phyloP scores from a whole-genome alignment of 2,113 vertebrate genomes.

The Mesembrinibis cayennensis region DNA sequence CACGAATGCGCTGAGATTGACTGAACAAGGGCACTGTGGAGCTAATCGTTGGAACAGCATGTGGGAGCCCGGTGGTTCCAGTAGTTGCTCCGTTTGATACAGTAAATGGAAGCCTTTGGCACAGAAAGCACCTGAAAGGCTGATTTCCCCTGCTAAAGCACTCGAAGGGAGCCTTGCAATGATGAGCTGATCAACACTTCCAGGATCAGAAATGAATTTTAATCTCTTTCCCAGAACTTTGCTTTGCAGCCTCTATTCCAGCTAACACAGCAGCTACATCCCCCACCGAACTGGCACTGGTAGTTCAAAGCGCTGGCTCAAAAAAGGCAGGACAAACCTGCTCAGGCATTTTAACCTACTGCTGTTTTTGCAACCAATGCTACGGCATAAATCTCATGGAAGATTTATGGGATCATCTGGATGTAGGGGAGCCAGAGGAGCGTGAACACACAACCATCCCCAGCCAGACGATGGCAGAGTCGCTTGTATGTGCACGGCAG shows the following conservation, averaged over 20 bases:
- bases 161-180: constrained; percentile 49
- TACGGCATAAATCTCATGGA: constrained; percentile 32
- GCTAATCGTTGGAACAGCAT: constrained; percentile 29
- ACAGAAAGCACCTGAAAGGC: constrained; percentile 59
- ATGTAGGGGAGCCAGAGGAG: constrained; percentile 26
- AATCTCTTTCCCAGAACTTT: constrained; percentile 49
- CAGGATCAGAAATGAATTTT: constrained; percentile 53
- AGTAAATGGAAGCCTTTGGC: constrained; percentile 51
- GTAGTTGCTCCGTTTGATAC: constrained; percentile 17
- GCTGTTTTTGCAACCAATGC: constrained; percentile 30
- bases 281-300: constrained; percentile 12
- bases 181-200: constrained; percentile 59
- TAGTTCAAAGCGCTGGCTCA: constrained; percentile 28
- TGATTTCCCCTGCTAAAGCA: constrained; percentile 23
- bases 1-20: background rate
- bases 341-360: constrained; percentile 50
- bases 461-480: constrained; percentile 20
- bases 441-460: background rate
- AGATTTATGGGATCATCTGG: constrained; percentile 73
- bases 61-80: background rate
- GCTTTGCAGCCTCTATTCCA: constrained; percentile 61
- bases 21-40: background rate
- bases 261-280: constrained; percentile 18
- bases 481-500: constrained; percentile 3
- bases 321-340: constrained; percentile 21